Conservation (phyloP, 2,797 vertebrate species). For the Peromyscus aztecus region DNA sequence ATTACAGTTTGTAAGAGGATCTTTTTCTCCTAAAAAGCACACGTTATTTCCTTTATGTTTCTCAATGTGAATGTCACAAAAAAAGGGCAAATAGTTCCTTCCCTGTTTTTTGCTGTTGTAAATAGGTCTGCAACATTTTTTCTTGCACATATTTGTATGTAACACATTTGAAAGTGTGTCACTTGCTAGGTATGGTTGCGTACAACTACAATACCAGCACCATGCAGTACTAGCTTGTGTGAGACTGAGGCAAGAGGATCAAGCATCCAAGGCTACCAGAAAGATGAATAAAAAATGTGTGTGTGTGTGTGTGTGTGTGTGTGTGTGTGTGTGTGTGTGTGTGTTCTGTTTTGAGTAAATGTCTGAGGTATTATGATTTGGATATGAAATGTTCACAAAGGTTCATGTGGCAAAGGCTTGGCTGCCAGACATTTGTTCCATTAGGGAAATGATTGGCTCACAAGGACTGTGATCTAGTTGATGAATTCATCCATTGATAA, state of each 20-base stretch:
- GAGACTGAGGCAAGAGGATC: not conserved
- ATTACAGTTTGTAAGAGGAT: not conserved
- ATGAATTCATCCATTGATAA: not conserved
- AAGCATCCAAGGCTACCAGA: not conserved
- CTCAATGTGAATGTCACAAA: not conserved
- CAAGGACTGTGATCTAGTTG: not conserved
- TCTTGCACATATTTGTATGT: not conserved
- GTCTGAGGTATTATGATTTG: not conserved
- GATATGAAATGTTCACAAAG: not conserved
- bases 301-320: too few species aligned
- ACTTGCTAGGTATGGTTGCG: not conserved
- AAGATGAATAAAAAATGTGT: not conserved
- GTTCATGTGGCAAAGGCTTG: not conserved
- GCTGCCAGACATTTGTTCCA: not conserved
- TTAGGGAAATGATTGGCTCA: not conserved
- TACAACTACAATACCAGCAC: too few species aligned
- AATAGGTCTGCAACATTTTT: not conserved
- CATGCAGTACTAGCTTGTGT: not conserved
- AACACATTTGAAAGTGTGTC: not conserved
- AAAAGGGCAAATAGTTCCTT: not conserved
- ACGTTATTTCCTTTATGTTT: slow-evolving; percentile 6
- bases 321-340: too few species aligned
- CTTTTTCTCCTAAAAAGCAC: not conserved
- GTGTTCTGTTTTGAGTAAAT: not conserved
- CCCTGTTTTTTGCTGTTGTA: not conserved